phyloP scores from a whole-genome alignment of 2,888 invertebrate species.

The Melieria picta region DNA sequence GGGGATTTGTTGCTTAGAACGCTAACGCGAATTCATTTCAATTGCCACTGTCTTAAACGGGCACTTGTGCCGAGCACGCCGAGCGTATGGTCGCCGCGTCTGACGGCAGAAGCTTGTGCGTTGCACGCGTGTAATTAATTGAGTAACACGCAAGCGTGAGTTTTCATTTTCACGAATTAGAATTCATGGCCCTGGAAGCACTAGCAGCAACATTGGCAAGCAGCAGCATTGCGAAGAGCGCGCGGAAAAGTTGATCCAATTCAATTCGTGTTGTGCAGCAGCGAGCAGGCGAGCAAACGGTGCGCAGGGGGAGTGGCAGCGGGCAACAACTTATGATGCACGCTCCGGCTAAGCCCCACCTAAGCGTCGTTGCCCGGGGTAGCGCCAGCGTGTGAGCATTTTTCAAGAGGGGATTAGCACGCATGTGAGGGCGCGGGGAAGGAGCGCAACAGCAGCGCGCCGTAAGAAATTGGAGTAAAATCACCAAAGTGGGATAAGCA shows the following conservation, averaged over 20 bases:
- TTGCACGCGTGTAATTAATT: slow-evolving; percentile 32
- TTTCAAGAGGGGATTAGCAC: slow-evolving; percentile 16
- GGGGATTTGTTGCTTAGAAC: neutral
- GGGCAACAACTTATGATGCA: no score
- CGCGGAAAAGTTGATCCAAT: no score
- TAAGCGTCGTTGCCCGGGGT: neutral
- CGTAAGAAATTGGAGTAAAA: no score
- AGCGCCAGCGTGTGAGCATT: neutral
- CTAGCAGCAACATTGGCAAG: neutral
- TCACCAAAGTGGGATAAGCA: no score
- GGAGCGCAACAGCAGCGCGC: slow-evolving; percentile 1
- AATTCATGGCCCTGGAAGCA: slow-evolving; percentile 27
- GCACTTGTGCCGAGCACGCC: neutral
- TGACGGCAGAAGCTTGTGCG: neutral
- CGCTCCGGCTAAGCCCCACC: no score
- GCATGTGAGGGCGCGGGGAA: neutral
- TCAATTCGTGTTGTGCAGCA: no score
- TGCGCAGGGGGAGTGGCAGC: no score
- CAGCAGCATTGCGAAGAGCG: neutral
- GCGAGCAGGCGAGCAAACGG: neutral
- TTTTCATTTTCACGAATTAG: slow-evolving; percentile 33
- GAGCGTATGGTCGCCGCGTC: neutral
- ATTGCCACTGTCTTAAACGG: neutral
- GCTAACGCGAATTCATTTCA: neutral
- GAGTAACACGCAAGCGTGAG: slow-evolving; percentile 34